Conservation (phyloP, 2,888 invertebrate genomes). For the Entomobrya proxima region DNA sequence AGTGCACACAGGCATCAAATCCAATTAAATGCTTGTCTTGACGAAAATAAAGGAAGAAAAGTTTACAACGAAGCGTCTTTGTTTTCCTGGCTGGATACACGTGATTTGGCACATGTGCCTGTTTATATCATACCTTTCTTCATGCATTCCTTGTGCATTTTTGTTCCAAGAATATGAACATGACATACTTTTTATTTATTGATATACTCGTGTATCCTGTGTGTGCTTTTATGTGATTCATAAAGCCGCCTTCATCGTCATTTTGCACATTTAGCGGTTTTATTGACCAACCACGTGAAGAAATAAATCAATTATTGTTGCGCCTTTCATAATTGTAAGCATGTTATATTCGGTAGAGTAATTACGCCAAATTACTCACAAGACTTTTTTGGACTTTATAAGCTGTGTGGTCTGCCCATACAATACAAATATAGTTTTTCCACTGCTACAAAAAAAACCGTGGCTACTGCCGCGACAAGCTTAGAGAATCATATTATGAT, state of each 20-base stretch:
- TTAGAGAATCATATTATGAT: too few species aligned
- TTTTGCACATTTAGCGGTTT: background rate
- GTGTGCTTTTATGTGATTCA: background rate
- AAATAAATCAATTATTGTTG: background rate
- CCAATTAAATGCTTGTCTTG: slow-evolving; percentile 12
- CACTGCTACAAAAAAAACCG: too few species aligned
- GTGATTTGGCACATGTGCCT: background rate
- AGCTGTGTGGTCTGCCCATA: too few species aligned
- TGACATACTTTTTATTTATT: background rate
- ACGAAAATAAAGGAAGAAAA: background rate
- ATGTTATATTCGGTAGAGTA: background rate
- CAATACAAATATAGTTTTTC: too few species aligned
- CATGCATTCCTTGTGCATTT: background rate
- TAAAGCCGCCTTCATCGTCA: background rate
- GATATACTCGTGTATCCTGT: background rate
- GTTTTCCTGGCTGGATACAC: slow-evolving; percentile 21
- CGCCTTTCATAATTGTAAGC: too few species aligned
- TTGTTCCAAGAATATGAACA: background rate
- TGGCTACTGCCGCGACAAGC: too few species aligned
- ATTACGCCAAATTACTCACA: too few species aligned
- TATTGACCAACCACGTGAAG: slow-evolving; percentile 3
- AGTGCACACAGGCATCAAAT: slow-evolving; percentile 1
- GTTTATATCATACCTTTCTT: background rate
- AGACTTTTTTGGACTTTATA: too few species aligned
- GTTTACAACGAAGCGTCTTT: background rate